Base-by-base conservation (phyloP, 2,797 vertebrate genomes). In the Myripristis murdjan region DNA sequence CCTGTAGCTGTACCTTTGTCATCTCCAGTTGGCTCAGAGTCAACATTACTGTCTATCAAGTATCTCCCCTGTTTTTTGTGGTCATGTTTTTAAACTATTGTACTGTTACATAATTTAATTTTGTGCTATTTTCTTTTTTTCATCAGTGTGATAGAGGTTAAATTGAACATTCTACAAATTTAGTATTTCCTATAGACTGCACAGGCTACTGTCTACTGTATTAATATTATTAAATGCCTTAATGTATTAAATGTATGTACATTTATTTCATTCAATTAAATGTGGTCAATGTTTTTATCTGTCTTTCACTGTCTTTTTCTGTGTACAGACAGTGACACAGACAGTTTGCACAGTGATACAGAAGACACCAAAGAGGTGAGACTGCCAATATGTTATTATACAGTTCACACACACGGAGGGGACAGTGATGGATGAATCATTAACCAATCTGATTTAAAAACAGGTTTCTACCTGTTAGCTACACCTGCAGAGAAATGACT, bases 241-340 rank as follows among this genome's bases (percentile, higher is more conserved):
- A n/a, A n/a, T n/a, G n/a, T n/a, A n/a, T n/a, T n/a, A n/a, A n/a
- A n/a, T n/a, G n/a, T n/a, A n/a, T n/a, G n/a, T n/a, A n/a, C n/a
- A n/a, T n/a, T n/a, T n/a, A n/a, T n/a, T n/a, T n/a, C n/a, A n/a
- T n/a, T n/a, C n/a, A n/a, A n/a, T n/a, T n/a, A n/a, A n/a, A n/a
- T n/a, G n/a, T n/a, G n/a, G n/a, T n/a, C n/a, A n/a, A n/a, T n/a
- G n/a, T n/a, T n/a, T n/a, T n/a, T 74, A 84, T 86, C 79, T 90
- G 66, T 74, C 59, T 78, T 74, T 66, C 67, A 81, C 75, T 58
- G 72, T 7, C 22, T 37, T 82, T 91, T 63, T 87, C 41, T 87
- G 63, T 53, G 20, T 71, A 74, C 94, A 98, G 98, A 96, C 91
- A 99, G 98, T 15, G 98, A 98, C 92, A 97, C 97, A 0, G 97